phyloP scores from a whole-genome alignment of 2,888 invertebrate genomes.

The Prosopocoilus inquinatus region DNA sequence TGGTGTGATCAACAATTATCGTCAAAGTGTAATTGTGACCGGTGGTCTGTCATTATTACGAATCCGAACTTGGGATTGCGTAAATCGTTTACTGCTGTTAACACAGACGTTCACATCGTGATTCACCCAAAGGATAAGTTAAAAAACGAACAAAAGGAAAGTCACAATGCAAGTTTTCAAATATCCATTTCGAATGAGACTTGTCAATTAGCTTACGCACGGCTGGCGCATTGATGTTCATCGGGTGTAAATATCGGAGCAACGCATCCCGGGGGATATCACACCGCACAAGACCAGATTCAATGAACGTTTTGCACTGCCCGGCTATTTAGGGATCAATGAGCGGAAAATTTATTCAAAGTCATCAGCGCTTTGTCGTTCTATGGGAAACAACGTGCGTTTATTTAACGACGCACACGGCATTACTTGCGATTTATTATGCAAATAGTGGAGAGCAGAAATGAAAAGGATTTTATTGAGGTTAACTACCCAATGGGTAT shows the following conservation, averaged over 20 bases:
- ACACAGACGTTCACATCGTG: too few relatives aligned
- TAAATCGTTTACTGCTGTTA: too few relatives aligned
- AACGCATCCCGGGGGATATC: slow-evolving; percentile 34
- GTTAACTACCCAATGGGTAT: too few relatives aligned
- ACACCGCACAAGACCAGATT: slow-evolving; percentile 34
- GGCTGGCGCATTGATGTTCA: slow-evolving; percentile 37
- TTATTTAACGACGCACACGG: slow-evolving; percentile 19
- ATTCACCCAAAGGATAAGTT: too few relatives aligned
- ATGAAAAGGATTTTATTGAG: too few relatives aligned
- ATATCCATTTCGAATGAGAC: slow-evolving; percentile 37
- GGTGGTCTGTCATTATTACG: too few relatives aligned
- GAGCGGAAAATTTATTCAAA: slow-evolving; percentile 49
- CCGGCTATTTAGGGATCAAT: slow-evolving; percentile 48
- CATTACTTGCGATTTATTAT: too few relatives aligned
- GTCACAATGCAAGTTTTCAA: slow-evolving; percentile 35
- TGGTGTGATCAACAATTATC: too few relatives aligned
- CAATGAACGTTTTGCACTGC: slow-evolving; percentile 42
- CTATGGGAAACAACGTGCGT: slow-evolving; percentile 33
- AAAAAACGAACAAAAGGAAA: neutral
- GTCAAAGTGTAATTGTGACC: too few relatives aligned
- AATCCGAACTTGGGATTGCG: too few relatives aligned
- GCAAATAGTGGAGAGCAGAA: too few relatives aligned
- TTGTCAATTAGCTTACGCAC: slow-evolving; percentile 39
- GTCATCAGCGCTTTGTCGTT: slow-evolving; percentile 33
- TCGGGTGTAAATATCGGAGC: slow-evolving; percentile 40